A percentile compares a stretch with the other conserved stretches of the same genome.
These are phyloP conservation scores for Ursus arctos DNA, from an alignment of 2,113 vertebrate genomes.

Conservation along the genomic window DNA sequence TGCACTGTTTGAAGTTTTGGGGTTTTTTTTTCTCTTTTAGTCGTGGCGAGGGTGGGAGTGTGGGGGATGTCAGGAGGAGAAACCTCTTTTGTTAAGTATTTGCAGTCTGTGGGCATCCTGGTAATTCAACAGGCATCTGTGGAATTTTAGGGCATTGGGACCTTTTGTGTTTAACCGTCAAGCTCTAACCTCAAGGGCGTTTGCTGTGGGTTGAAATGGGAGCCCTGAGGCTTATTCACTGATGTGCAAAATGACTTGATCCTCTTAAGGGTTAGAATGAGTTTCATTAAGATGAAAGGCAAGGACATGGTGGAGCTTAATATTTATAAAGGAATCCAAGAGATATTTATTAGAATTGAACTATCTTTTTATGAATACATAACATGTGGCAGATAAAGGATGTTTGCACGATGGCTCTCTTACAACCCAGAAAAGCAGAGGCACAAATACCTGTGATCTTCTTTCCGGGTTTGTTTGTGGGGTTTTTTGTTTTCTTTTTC, in stretches of 20 bases:
- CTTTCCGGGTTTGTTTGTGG: background rate
- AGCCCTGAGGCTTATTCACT: slow-evolving; percentile 63
- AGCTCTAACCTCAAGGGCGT: slow-evolving; percentile 68
- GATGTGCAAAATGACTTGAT: slow-evolving; percentile 68
- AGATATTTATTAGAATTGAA: slow-evolving; percentile 50
- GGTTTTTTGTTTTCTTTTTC: background rate
- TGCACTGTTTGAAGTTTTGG: slow-evolving; percentile 83
- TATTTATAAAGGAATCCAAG: slow-evolving; percentile 49
- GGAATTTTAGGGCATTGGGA: slow-evolving; percentile 83
- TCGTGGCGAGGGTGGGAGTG: slow-evolving; percentile 17
- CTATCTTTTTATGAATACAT: slow-evolving; percentile 9
- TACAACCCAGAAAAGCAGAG: background rate
- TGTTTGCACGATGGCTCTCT: background rate
- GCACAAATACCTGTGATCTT: background rate
- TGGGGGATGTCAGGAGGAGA: slow-evolving; percentile 61
- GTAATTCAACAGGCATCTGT: slow-evolving; percentile 86
- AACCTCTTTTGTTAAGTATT: slow-evolving; percentile 80
- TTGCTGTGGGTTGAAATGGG: slow-evolving; percentile 47
- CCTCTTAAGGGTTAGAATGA: slow-evolving; percentile 59
- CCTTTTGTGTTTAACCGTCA: slow-evolving; percentile 81
- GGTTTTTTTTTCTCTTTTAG: background rate
- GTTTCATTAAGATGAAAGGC: slow-evolving; percentile 64
- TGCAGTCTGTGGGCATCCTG: slow-evolving; percentile 69
- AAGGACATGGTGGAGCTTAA: slow-evolving; percentile 14
- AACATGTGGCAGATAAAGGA: background rate